Conservation (phyloP, 2,113 vertebrate genomes). For the Rattus rattus region DNA sequence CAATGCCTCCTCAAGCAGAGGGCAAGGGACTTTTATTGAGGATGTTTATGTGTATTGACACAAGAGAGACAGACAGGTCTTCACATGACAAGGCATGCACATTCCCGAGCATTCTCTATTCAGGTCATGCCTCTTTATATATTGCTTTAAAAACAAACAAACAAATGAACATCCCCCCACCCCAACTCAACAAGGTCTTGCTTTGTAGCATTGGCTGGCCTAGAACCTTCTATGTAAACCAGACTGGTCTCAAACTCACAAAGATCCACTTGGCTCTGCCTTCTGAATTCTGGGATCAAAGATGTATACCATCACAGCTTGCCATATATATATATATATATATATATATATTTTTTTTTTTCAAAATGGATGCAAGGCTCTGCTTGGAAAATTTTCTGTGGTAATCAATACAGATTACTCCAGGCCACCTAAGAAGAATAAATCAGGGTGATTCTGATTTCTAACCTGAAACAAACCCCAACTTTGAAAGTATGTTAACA, state of each 20-base stretch:
- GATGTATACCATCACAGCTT: background rate
- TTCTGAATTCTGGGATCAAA: background rate
- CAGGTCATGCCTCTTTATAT: background rate
- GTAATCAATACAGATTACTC: background rate
- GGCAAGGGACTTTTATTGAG: background rate
- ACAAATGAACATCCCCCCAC: rapidly evolving
- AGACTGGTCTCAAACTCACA: background rate
- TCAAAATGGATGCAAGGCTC: background rate
- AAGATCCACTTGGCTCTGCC: background rate
- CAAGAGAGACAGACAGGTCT: background rate
- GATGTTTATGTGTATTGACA: background rate
- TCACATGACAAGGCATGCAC: background rate
- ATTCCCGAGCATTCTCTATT: background rate
- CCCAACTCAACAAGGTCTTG: background rate
- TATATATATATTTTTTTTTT: no score
- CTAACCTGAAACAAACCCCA: background rate
- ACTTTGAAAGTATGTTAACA: background rate
- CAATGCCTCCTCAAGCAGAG: background rate
- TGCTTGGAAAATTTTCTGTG: background rate
- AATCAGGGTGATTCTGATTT: background rate
- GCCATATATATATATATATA: no score
- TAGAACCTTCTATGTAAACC: background rate
- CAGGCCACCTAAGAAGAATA: background rate
- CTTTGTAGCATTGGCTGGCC: background rate
- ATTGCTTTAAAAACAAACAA: background rate